These are phyloP conservation scores for Mesocricetus auratus DNA, from an alignment of 2,113 vertebrate species.

Conservation along the genomic window DNA sequence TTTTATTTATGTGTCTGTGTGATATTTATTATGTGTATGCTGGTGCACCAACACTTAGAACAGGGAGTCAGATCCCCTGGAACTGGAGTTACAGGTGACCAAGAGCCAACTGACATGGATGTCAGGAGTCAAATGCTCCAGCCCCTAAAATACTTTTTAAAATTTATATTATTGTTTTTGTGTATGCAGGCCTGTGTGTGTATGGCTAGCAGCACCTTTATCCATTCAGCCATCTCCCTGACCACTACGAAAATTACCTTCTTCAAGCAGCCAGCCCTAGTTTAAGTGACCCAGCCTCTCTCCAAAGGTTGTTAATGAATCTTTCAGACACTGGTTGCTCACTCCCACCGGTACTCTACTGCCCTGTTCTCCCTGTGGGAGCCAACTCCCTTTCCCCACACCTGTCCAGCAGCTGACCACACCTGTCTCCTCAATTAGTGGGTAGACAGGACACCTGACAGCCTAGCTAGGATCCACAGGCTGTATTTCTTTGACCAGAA, in stretches of 20 bases:
- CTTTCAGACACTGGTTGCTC: accelerated
- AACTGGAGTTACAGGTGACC: background rate
- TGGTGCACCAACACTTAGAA: background rate
- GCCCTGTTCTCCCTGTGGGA: background rate
- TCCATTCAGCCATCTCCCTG: background rate
- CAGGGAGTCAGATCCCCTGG: background rate
- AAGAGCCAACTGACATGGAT: background rate
- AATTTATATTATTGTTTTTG: background rate
- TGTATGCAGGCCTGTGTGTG: background rate
- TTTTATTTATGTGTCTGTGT: background rate
- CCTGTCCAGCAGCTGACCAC: background rate
- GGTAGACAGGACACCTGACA: background rate
- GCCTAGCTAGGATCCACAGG: background rate
- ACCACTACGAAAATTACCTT: background rate
- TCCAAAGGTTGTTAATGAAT: background rate
- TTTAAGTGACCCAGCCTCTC: background rate
- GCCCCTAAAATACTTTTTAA: background rate
- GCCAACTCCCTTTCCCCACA: background rate
- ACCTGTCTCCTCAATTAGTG: background rate
- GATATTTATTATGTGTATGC: background rate
- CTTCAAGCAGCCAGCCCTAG: background rate
- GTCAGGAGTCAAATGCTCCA: background rate
- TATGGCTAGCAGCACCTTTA: background rate
- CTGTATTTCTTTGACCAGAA: background rate
- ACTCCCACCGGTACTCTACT: background rate